A percentile compares a stretch with the other conserved stretches of the same genome.
These are phyloP conservation scores for Eupristina koningsbergeri DNA, from an alignment of 1,140 invertebrate species.

Conservation along the genomic window DNA sequence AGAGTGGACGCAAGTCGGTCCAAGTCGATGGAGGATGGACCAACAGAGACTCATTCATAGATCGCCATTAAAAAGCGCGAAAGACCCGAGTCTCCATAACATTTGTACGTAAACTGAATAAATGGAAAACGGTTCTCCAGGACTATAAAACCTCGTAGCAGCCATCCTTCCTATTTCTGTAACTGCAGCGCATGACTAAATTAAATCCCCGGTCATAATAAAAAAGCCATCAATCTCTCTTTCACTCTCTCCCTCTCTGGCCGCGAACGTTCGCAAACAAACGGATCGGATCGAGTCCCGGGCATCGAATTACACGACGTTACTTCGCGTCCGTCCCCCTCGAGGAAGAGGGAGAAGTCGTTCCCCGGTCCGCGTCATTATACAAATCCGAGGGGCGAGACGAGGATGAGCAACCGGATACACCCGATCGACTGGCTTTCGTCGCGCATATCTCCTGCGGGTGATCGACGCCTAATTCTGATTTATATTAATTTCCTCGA, in stretches of 20 bases:
- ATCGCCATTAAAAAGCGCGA: not conserved
- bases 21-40: not conserved
- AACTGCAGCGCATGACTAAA: slow-evolving; percentile 26
- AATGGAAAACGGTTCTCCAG: slow-evolving; percentile 23
- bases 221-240: slow-evolving; percentile 48
- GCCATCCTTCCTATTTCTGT: not conserved
- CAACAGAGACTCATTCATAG: slow-evolving; percentile 1
- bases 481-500: slow-evolving; percentile 1
- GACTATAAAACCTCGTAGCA: not conserved
- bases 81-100: slow-evolving; percentile 3
- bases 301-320: slow-evolving; percentile 38
- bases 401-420: slow-evolving; percentile 16
- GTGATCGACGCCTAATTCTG: not conserved
- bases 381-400: not conserved
- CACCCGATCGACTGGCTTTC: not conserved
- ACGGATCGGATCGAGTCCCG: slow-evolving; percentile 22
- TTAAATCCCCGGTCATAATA: slow-evolving; percentile 37
- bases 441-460: not conserved
- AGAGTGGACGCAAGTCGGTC: not conserved
- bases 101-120: slow-evolving; percentile 22
- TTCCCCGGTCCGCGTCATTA: not conserved
- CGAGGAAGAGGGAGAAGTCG: not conserved
- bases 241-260: not conserved
- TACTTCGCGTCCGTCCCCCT: not conserved
- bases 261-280: slow-evolving; percentile 27